These are phyloP conservation scores for Xestia sexstrigata DNA, from an alignment of 2,888 invertebrate species.

Conservation along the genomic window DNA sequence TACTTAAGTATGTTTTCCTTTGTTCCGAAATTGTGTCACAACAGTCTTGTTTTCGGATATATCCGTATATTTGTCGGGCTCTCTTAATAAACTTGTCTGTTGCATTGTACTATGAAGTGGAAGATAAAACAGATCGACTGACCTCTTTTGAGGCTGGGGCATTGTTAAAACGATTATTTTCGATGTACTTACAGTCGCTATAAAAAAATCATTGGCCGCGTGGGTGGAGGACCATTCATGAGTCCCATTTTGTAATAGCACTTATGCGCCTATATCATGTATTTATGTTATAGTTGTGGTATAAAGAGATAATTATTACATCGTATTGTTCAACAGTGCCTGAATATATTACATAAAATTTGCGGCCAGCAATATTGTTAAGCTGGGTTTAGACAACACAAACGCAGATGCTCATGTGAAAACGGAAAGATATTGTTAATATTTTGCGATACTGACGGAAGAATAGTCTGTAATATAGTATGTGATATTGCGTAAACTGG, in stretches of 20 bases:
- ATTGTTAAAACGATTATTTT: constrained; percentile 87
- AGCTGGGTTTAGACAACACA: constrained; percentile 13
- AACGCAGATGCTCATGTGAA: constrained; percentile 8
- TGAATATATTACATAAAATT: constrained; percentile 60
- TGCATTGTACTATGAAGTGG: constrained; percentile 47
- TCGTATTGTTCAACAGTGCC: constrained; percentile 47
- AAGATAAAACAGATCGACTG: constrained; percentile 66
- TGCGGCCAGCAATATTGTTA: constrained; percentile 22
- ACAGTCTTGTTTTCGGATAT: constrained; percentile 36
- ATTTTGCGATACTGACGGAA: constrained; percentile 16
- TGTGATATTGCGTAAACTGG: constrained; percentile 23
- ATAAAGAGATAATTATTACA: constrained; percentile 58
- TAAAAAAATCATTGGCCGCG: constrained; percentile 72
- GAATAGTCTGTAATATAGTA: constrained; percentile 14
- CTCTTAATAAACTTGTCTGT: constrained; percentile 40
- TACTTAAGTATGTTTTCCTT: constrained; percentile 52
- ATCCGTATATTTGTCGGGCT: constrained; percentile 29
- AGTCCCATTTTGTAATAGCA: constrained; percentile 75
- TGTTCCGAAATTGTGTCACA: constrained; percentile 58
- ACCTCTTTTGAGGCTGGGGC: constrained; percentile 79
- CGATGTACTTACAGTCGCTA: constrained; percentile 66
- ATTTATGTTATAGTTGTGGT: constrained; percentile 51
- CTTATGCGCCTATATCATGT: constrained; percentile 57
- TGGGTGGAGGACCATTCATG: constrained; percentile 78
- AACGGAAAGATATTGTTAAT: neutral